Evolutionary conservation across 2,888 invertebrate genomes (phyloP).

Genomic region (Strigamia transsilvanica): DNA sequence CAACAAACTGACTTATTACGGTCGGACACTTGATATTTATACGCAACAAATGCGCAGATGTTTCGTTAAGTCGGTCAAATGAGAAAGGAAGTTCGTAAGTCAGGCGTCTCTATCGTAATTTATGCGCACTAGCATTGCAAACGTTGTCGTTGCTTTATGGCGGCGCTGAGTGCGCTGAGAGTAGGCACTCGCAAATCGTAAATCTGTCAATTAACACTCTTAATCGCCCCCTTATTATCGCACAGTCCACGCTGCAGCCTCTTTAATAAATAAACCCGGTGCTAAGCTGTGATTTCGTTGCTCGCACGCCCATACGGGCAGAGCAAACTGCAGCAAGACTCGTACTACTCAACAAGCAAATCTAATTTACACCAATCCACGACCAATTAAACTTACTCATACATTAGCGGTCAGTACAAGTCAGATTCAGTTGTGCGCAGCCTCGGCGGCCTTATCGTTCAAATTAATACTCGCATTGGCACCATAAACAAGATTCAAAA

Average conservation of each 20-base stretch:
- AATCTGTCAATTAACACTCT: slow-evolving; percentile 48
- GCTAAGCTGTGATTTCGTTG: slow-evolving; percentile 36
- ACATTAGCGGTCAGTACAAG: slow-evolving; percentile 33
- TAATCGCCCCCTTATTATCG: slow-evolving; percentile 48
- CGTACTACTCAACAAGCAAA: slow-evolving; percentile 23
- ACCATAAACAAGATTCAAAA: slow-evolving; percentile 46
- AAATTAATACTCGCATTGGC: slow-evolving; percentile 49
- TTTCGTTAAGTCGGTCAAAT: slow-evolving; percentile 28
- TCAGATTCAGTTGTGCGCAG: slow-evolving; percentile 33
- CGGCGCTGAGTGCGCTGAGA: slow-evolving; percentile 39
- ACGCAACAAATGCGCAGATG: slow-evolving; percentile 7
- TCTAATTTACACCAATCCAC: slow-evolving; percentile 48
- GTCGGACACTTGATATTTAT: not conserved
- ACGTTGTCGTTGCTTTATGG: slow-evolving; percentile 24
- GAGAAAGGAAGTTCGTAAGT: not conserved
- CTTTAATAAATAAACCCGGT: slow-evolving; percentile 47
- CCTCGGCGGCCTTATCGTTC: slow-evolving; percentile 44
- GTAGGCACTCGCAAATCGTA: slow-evolving; percentile 43
- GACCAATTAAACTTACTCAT: slow-evolving; percentile 49
- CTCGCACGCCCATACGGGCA: slow-evolving; percentile 19
- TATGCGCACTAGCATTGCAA: slow-evolving; percentile 35
- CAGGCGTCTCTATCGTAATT: slow-evolving; percentile 1
- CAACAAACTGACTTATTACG: not conserved
- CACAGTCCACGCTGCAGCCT: slow-evolving; percentile 43
- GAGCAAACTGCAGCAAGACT: slow-evolving; percentile 35